Base-by-base conservation (phyloP, 2,113 vertebrate species). In the Petaurus breviceps region DNA sequence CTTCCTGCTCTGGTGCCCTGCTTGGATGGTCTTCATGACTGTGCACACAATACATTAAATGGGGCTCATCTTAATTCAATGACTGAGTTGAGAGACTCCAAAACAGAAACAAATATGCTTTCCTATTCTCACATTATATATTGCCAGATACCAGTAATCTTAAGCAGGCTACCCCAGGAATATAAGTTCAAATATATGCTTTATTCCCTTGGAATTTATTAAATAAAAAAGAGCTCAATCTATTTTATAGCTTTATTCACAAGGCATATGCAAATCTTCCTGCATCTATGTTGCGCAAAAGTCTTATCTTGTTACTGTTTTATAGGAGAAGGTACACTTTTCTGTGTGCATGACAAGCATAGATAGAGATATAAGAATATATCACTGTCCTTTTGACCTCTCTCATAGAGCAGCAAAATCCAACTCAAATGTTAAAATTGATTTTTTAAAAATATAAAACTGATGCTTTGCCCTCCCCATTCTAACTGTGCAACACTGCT, bases 361-460 rank as follows among this genome's bases (percentile, higher is more conserved):
- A 96, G 14, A 93, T 22, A 25, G 8, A 89, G 68, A 93, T 84
- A 97, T 92, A 43, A 90, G 93, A 97, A 55, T 94, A 96, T 97
- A 96, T 84, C 0, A 93, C n/a, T 97, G 53, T 97, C 84, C 14
- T 93, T 98, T 95, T 98, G 50, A 50, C 12, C 53, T 97, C 94
- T 94, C 8, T 92, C 43, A 95, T 92, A 49, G 93, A 98, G 94
- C 55, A 96, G 54, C 26, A 90, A 98, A 98, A 98, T 98, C 95
- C 94, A 90, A 77, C 89, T 46, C 93, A 98, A 96, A 97, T 97
- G 51, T 25, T 94, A 92, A 94, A 96, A 94, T 16, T 95, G 95
- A 97, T 97, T 95, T 96, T 57, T 97, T 50, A 26, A 55, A 96
- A 95, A 93, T 91, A 94, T 95, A 94, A 24, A 96, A 49, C 0